Evolutionary conservation across 2,113 vertebrate genomes (phyloP).

Genomic region (Heteronetta atricapilla): DNA sequence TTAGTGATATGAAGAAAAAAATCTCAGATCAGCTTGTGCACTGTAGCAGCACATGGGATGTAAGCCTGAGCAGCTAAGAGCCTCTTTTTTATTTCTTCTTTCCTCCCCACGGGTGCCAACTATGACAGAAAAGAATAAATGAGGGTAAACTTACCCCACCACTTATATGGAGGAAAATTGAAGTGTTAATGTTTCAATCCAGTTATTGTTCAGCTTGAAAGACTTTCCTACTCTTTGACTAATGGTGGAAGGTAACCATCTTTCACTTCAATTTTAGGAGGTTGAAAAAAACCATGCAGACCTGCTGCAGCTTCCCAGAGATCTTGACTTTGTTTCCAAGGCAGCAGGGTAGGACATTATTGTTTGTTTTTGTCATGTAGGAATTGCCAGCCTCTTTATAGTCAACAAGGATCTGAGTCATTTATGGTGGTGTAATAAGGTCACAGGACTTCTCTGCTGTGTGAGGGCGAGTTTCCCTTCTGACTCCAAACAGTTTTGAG

Average conservation of each 20-base stretch:
- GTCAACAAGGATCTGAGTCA: slow-evolving; percentile 16
- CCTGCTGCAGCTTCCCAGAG: slow-evolving; percentile 86
- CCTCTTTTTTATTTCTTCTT: background rate
- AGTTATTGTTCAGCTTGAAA: background rate
- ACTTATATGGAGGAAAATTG: background rate
- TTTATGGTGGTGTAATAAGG: slow-evolving; percentile 2
- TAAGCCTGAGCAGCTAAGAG: background rate
- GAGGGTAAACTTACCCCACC: background rate
- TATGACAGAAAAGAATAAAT: background rate
- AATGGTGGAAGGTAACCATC: background rate
- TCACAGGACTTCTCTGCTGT: background rate
- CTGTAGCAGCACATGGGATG: background rate
- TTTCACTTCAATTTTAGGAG: slow-evolving; percentile 79
- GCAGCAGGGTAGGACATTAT: slow-evolving; percentile 85
- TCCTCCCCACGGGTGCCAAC: background rate
- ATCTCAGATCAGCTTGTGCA: background rate
- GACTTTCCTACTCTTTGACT: background rate
- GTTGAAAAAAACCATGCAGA: slow-evolving; percentile 84
- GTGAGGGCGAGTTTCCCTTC: background rate
- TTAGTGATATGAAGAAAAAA: background rate
- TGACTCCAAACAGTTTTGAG: background rate
- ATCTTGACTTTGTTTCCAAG: slow-evolving; percentile 85
- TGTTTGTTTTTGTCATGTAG: slow-evolving; percentile 15
- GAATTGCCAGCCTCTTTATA: slow-evolving; percentile 26
- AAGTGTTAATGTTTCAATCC: background rate